These are phyloP conservation scores for Netelia inedita DNA, from an alignment of 2,888 invertebrate genomes.

Conservation along the genomic window DNA sequence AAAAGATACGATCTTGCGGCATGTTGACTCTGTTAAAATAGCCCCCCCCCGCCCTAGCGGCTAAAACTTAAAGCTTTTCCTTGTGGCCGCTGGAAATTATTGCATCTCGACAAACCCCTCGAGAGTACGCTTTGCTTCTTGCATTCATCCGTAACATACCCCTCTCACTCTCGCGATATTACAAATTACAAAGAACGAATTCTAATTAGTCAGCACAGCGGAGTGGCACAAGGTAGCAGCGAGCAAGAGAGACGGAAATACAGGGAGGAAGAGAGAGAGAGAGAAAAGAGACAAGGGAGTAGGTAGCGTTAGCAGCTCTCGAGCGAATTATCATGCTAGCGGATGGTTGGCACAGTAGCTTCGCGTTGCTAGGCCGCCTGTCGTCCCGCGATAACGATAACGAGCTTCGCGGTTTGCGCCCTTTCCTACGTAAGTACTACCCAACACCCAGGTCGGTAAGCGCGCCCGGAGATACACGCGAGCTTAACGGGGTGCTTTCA, in stretches of 20 bases:
- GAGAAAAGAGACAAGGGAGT: too few relatives aligned
- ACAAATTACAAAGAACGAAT: slow-evolving; percentile 74
- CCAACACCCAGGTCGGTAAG: slow-evolving; percentile 39
- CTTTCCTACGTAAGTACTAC: slow-evolving; percentile 64
- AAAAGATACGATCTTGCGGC: slow-evolving; percentile 9
- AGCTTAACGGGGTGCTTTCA: slow-evolving; percentile 69
- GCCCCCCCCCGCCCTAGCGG: not conserved
- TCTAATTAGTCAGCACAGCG: slow-evolving; percentile 78
- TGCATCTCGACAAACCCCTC: slow-evolving; percentile 14
- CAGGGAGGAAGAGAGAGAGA: too few relatives aligned
- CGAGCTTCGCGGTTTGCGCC: slow-evolving; percentile 66
- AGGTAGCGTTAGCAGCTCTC: slow-evolving; percentile 40
- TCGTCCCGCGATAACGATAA: slow-evolving; percentile 77
- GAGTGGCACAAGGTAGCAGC: slow-evolving; percentile 28
- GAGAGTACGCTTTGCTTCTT: slow-evolving; percentile 33
- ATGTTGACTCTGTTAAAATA: slow-evolving; percentile 37
- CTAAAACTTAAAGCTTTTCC: slow-evolving; percentile 18
- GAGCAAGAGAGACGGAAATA: not conserved
- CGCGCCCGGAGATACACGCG: slow-evolving; percentile 61
- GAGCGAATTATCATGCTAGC: slow-evolving; percentile 74
- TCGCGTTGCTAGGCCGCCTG: slow-evolving; percentile 72
- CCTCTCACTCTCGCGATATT: slow-evolving; percentile 60
- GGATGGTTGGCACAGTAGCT: slow-evolving; percentile 59
- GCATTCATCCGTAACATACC: slow-evolving; percentile 23
- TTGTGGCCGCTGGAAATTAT: slow-evolving; percentile 28